These are phyloP conservation scores for Coregonus ussuriensis DNA, from an alignment of 2,797 vertebrate species.

Conservation along the genomic window DNA sequence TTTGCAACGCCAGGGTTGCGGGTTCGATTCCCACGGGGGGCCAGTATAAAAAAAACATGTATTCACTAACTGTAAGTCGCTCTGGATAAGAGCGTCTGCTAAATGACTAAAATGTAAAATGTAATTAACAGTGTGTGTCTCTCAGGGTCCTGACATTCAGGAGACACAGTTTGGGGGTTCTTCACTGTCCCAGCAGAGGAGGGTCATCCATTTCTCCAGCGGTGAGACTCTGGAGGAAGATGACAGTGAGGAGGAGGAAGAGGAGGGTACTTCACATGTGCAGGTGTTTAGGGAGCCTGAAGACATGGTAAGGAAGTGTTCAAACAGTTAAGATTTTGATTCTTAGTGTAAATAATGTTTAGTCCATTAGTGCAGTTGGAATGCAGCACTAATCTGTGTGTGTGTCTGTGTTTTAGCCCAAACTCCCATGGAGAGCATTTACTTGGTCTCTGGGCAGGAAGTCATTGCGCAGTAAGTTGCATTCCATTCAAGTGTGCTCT, in stretches of 20 bases:
- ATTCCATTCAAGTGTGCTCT: background rate
- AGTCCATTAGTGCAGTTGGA: too few relatives aligned
- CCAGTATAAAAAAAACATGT: too few relatives aligned
- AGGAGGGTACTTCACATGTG: constrained; percentile 31
- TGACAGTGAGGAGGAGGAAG: constrained; percentile 55
- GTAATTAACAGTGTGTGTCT: constrained; percentile 7
- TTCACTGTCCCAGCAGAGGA: constrained; percentile 47
- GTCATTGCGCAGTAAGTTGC: constrained; percentile 70
- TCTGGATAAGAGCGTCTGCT: too few relatives aligned
- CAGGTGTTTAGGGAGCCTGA: constrained; percentile 41
- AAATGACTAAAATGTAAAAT: too few relatives aligned
- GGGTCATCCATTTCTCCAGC: constrained; percentile 76
- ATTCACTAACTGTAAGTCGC: too few relatives aligned
- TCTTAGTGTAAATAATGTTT: background rate
- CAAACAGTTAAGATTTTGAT: too few relatives aligned
- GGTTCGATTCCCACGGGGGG: too few relatives aligned
- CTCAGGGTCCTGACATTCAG: constrained; percentile 32
- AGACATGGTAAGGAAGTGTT: constrained; percentile 46
- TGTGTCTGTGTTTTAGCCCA: constrained; percentile 42
- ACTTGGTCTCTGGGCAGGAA: constrained; percentile 58
- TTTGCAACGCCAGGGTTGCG: too few relatives aligned
- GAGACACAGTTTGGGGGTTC: constrained; percentile 37
- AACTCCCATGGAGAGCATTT: constrained; percentile 65
- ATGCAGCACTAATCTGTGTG: background rate
- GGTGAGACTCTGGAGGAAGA: constrained; percentile 77